Conservation (phyloP, 2,888 invertebrate genomes). For the Leptarthrus brevirostris region DNA sequence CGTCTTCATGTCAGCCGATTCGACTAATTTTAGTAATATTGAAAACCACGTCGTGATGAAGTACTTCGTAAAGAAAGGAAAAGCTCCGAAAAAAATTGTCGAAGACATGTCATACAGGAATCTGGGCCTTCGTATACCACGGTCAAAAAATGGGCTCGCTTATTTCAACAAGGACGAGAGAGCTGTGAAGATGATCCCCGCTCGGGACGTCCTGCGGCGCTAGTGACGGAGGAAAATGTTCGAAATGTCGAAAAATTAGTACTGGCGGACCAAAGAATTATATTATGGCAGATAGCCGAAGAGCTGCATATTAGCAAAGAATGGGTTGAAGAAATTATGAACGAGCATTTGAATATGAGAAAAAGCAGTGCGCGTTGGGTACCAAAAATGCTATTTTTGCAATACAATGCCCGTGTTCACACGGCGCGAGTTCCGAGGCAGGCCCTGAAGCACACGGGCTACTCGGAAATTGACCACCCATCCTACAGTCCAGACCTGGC, state of each 20-base stretch:
- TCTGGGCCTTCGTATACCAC: too few relatives aligned
- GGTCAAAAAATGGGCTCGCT: background rate
- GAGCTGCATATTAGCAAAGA: constrained; percentile 31
- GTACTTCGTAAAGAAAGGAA: too few relatives aligned
- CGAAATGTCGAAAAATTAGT: constrained; percentile 14
- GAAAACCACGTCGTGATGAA: too few relatives aligned
- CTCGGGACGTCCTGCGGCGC: background rate
- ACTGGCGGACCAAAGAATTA: constrained; percentile 28
- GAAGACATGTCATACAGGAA: too few relatives aligned
- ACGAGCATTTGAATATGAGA: constrained; percentile 18
- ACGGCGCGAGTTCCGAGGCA: too few relatives aligned
- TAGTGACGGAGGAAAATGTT: constrained; percentile 26
- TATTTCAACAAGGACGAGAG: constrained; percentile 31
- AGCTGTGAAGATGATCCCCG: constrained; percentile 21
- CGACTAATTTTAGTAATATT: too few relatives aligned
- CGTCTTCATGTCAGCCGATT: too few relatives aligned
- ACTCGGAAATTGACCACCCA: too few relatives aligned
- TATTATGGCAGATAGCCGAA: constrained; percentile 33
- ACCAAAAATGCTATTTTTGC: background rate
- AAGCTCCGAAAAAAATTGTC: too few relatives aligned
- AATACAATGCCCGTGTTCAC: too few relatives aligned
- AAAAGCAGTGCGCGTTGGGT: constrained; percentile 22
- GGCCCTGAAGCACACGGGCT: too few relatives aligned
- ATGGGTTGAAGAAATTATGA: constrained; percentile 25
- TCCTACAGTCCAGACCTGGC: too few relatives aligned